Base-by-base conservation (phyloP, 2,888 invertebrate genomes). In the Theretra japonica region DNA sequence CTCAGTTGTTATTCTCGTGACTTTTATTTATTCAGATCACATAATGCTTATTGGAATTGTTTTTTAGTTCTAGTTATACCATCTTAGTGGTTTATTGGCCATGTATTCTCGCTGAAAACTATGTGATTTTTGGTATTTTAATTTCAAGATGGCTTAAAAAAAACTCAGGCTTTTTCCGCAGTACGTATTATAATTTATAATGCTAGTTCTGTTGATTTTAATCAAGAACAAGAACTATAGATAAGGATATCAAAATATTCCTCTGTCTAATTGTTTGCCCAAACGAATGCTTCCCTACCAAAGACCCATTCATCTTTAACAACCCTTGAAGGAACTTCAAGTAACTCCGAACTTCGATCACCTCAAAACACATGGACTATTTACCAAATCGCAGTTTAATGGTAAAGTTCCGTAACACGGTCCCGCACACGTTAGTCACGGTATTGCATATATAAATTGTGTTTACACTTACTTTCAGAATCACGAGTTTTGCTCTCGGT, bases 401-500 rank as follows among this genome's bases (percentile, higher is more conserved):
- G 33, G 33, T 41, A 48, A 48, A 69, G 53, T 56, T 69, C 56
- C 33, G 25, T 56, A 62, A 70, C 62, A 33, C 23, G 23, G 70
- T 62, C 53, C 75, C 73, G 77, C 76, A 71, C 77, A 73, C 75
- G 75, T 76, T 72, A 72, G 77, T 75, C 71, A 75, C 77, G 75
- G 78, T 79, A 81, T 76, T 78, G 80, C 74, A 80, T 78, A 73
- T 53, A 80, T 80, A 81, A 81, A 81, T 75, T 77, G 77, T 83
- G 76, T 80, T 78, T 77, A 82, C 84, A 82, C 86, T 93, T 91
- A 85, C 93, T 93, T 91, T 92, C 92, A 85, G 89, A 90, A 90
- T 88, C 88, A 90, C 86, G 86, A 86, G 87, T 89, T 88, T 91
- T 90, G 85, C 90, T 92, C 89, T 93, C 91, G 82, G 87, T 87